Base-by-base conservation (phyloP, 2,797 vertebrate genomes). In the Hydrolagus colliei region DNA sequence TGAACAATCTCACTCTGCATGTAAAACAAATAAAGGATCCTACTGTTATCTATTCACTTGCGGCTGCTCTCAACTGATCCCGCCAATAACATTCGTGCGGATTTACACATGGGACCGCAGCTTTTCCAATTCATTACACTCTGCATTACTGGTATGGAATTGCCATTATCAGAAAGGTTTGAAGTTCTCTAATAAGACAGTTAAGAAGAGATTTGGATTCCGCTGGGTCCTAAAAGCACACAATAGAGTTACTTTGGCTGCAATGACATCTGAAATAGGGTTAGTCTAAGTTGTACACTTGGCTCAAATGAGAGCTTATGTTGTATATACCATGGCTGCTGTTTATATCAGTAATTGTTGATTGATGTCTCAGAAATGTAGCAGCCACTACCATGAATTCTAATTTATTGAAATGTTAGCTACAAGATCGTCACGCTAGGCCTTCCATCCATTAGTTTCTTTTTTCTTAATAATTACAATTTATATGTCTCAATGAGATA, bases 101-200 rank as follows among this genome's bases (percentile, higher is more conserved):
- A 18, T 79, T 79, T 79, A 79, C 61, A 8, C n/a, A 27, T 65
- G 59, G 13, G 77, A 79, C 62, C n/a, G 27, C 65, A 22, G 9
- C 61, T 41, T 68, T 68, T 68, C 16, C 32, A 68, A 5, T 41
- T 82, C 79, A 82, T 41, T 20, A 35, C 32, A 41, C 14, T 20
- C 14, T 82, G 22, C 27, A 82, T 35, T 82, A 41, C 63, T 82
- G 79, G 41, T 68, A 67, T 63, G 68, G 63, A 68, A 80, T 82
- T 35, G 79, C 14, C 20, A 65, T 32, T 41, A 68, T 16, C 65
- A 68, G 9, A 35, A 41, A 18, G 79, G 14, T 79, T 68, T 68
- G 16, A 82, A 35, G 79, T 9, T 41, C 16, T 82, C 63, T 41
- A 82, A 82, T 82, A 68, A 68, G 41, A 18, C 18, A 9, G 41